These are phyloP conservation scores for Pogonocichla stellata DNA, from an alignment of 2,113 vertebrate genomes.

Conservation along the genomic window DNA sequence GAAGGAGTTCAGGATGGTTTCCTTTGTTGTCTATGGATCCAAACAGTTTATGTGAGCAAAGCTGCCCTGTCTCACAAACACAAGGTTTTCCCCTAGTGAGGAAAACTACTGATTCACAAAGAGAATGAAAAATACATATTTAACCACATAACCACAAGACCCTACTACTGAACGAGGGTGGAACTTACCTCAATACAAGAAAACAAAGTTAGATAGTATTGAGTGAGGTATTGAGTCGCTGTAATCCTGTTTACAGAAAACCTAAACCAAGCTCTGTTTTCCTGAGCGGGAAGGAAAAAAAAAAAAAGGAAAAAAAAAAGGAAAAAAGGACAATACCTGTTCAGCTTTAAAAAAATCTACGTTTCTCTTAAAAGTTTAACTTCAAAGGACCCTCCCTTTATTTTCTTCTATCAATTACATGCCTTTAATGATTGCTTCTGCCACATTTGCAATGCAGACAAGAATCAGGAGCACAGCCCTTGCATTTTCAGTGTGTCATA, in stretches of 20 bases:
- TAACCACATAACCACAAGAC: not conserved
- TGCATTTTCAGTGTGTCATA: not conserved
- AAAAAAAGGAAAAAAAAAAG: not conserved
- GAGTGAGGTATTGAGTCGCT: not conserved
- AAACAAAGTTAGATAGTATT: not conserved
- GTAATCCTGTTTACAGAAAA: not conserved
- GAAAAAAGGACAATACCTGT: accelerated
- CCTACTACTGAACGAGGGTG: not conserved
- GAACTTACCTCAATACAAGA: not conserved
- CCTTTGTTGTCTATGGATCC: not conserved
- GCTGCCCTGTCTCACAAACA: not conserved
- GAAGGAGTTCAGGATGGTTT: not conserved
- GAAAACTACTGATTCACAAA: not conserved
- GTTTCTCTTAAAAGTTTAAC: not conserved
- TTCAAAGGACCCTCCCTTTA: not conserved
- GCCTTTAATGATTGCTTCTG: not conserved
- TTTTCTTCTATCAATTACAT: not conserved
- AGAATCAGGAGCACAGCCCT: not conserved
- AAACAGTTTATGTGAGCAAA: not conserved
- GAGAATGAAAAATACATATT: not conserved
- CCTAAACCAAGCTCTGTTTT: not conserved
- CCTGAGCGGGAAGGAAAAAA: not conserved
- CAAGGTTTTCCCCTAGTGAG: not conserved
- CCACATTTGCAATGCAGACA: not conserved
- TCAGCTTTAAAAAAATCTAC: not conserved